A percentile compares a stretch with the other conserved stretches of the same genome.
These are phyloP conservation scores for Thymelicus lineola DNA, from an alignment of 2,888 invertebrate species.

Conservation along the genomic window DNA sequence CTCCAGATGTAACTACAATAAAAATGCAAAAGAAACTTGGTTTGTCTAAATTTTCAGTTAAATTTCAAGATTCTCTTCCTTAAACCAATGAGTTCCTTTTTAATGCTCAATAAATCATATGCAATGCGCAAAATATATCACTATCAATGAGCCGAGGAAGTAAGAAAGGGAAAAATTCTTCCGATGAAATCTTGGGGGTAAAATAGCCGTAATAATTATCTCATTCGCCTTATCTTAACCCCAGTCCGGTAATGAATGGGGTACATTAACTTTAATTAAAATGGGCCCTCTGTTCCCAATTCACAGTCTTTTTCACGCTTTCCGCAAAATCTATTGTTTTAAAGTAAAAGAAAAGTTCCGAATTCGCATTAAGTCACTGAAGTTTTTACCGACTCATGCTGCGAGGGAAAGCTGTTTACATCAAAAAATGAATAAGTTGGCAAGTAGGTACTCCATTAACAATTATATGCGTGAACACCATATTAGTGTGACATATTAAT, in stretches of 20 bases:
- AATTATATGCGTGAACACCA: no score
- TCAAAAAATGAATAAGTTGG: not conserved
- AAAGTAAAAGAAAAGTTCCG: slow-evolving; percentile 8
- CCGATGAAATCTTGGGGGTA: slow-evolving; percentile 45
- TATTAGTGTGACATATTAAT: no score
- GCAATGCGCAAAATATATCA: slow-evolving; percentile 8
- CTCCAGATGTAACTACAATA: no score
- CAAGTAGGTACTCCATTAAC: no score
- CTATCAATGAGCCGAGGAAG: not conserved
- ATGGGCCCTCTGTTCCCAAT: slow-evolving; percentile 48
- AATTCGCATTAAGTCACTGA: slow-evolving; percentile 1
- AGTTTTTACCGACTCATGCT: not conserved
- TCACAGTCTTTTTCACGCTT: slow-evolving; percentile 39
- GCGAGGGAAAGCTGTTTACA: not conserved
- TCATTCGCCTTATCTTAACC: slow-evolving; percentile 59
- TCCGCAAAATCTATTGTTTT: slow-evolving; percentile 19
- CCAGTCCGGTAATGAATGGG: slow-evolving; percentile 56
- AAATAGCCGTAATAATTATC: slow-evolving; percentile 55
- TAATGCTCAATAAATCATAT: slow-evolving; percentile 2
- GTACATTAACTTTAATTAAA: slow-evolving; percentile 64
- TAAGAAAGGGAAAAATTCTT: slow-evolving; percentile 3
- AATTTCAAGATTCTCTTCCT: not conserved
- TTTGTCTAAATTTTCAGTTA: no score
- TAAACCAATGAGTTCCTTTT: not conserved
- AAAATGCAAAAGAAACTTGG: no score